phyloP scores from a whole-genome alignment of 2,113 vertebrate species.

The Ctenodactylus gundi region DNA sequence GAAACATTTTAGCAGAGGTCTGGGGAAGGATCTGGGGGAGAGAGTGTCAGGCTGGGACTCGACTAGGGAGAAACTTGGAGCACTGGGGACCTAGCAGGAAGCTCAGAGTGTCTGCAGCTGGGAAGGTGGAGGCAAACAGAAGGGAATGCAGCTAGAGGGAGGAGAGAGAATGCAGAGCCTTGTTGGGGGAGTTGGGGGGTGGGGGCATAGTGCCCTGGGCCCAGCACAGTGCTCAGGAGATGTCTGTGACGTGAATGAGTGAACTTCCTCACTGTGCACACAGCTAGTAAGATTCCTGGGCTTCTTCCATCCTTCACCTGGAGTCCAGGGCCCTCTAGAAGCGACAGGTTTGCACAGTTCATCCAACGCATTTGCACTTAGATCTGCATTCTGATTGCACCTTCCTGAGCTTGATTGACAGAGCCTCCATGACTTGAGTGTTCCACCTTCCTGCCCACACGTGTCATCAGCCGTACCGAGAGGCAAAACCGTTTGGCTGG shows the following conservation, averaged over 20 bases:
- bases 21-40: too few relatives aligned
- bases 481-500: neutral
- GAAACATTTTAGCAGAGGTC: neutral
- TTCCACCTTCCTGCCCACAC: neutral
- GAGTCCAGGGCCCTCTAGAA: neutral
- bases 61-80: fast-evolving
- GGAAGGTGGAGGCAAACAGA: fast-evolving
- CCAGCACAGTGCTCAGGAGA: neutral
- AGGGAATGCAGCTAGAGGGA: neutral
- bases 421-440: too few relatives aligned
- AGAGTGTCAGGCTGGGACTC: too few relatives aligned
- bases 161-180: fast-evolving
- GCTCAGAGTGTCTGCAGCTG: neutral
- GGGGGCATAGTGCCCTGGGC: neutral
- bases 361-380: neutral
- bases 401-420: too few relatives aligned
- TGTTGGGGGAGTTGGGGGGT: fast-evolving
- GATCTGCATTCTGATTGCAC: neutral
- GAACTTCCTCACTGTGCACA: neutral
- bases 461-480: fast-evolving
- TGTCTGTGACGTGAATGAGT: neutral
- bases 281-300: neutral
- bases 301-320: neutral
- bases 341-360: neutral
- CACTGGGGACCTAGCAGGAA: neutral